Percentiles rank a stretch among this genome's conserved stretches.
phyloP scores from a whole-genome alignment of 2,113 vertebrate species.

The Anseranas semipalmata region DNA sequence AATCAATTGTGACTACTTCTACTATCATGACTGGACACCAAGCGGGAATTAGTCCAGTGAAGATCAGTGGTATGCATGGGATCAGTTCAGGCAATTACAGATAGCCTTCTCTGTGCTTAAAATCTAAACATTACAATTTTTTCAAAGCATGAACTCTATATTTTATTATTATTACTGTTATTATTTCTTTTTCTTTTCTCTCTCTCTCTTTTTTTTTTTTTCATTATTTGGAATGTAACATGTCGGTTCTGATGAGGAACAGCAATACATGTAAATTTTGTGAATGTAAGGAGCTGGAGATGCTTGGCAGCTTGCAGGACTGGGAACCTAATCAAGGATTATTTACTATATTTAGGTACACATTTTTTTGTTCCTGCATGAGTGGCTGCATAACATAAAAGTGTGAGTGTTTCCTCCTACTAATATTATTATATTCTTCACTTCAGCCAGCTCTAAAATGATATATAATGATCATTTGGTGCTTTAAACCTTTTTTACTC shows the following conservation, averaged over 20 bases:
- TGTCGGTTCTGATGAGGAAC: background rate
- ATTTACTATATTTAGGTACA: conserved; percentile 35
- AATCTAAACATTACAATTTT: background rate
- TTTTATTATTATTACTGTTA: too few relatives aligned
- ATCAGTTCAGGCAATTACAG: background rate
- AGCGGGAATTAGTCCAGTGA: background rate
- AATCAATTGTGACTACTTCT: background rate
- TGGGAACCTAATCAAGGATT: background rate
- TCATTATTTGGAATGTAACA: background rate
- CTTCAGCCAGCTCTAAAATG: conserved; percentile 12
- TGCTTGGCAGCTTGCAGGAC: background rate
- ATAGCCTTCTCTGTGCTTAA: background rate
- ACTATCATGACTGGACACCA: background rate
- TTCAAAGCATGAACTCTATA: background rate
- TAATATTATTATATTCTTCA: conserved; percentile 6
- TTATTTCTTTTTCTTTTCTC: background rate
- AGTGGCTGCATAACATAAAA: background rate
- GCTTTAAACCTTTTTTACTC: background rate
- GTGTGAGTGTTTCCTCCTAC: background rate
- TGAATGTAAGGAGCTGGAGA: background rate
- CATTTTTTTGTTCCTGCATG: background rate
- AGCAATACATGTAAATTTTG: background rate
- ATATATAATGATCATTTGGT: background rate
- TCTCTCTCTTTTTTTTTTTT: background rate
- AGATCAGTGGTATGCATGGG: background rate